These are phyloP conservation scores for Invenusta paracnida DNA, from an alignment of 2,888 invertebrate genomes.

Conservation along the genomic window DNA sequence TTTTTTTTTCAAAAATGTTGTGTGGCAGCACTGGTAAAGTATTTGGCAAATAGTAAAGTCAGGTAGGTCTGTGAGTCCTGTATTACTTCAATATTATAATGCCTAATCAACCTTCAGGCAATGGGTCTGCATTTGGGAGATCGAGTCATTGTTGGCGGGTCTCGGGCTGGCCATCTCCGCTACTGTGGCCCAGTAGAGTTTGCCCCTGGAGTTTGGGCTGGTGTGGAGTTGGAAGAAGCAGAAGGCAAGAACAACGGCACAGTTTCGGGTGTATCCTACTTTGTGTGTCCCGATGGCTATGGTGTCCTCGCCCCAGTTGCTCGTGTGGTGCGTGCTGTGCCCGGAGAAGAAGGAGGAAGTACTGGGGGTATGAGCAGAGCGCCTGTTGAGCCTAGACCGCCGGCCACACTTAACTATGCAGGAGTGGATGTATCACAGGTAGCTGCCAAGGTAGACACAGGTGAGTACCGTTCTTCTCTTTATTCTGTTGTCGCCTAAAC, in stretches of 20 bases:
- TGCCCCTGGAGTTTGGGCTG: conserved; percentile 64
- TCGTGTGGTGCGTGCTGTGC: conserved; percentile 28
- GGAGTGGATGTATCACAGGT: conserved; percentile 60
- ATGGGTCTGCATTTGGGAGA: conserved; percentile 61
- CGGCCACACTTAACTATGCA: conserved; percentile 45
- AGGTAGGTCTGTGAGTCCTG: too few relatives aligned
- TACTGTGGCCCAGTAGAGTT: conserved; percentile 63
- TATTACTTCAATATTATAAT: too few relatives aligned
- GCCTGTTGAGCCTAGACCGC: neutral
- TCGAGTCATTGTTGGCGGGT: conserved; percentile 59
- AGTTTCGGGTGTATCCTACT: conserved; percentile 60
- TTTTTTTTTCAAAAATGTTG: too few relatives aligned
- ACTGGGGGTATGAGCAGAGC: neutral
- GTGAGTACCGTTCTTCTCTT: too few relatives aligned
- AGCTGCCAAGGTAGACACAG: conserved; percentile 61
- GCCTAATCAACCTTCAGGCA: conserved; percentile 59
- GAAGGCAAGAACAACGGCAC: conserved; percentile 63
- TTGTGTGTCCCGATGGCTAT: conserved; percentile 61
- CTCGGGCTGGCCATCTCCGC: conserved; percentile 56
- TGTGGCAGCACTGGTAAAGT: too few relatives aligned
- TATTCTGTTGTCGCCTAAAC: neutral
- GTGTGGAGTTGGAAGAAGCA: conserved; percentile 63
- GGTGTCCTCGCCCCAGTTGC: conserved; percentile 52
- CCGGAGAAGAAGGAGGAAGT: neutral
- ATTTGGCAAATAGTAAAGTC: too few relatives aligned